phyloP scores from a whole-genome alignment of 2,113 vertebrate genomes.

The Nothoprocta perdicaria region DNA sequence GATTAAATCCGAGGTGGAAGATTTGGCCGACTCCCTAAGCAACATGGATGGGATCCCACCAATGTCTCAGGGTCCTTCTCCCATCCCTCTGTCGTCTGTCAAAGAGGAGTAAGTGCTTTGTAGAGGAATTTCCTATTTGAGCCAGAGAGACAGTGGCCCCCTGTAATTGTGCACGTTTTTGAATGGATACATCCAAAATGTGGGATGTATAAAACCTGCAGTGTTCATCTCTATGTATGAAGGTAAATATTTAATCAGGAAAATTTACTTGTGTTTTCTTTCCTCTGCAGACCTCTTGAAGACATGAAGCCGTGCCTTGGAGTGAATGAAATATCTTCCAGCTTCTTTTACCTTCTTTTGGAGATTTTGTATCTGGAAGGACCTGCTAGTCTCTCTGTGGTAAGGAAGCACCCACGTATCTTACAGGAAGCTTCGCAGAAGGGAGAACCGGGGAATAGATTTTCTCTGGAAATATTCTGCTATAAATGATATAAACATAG shows the following conservation, averaged over 20 bases:
- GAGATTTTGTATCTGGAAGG: constrained; percentile 87
- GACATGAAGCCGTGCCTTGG: constrained; percentile 86
- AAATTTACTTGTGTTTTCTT: background rate
- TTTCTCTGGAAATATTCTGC: background rate
- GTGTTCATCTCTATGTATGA: fast-evolving
- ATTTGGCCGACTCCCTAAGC: constrained; percentile 84
- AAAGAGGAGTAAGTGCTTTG: constrained; percentile 92
- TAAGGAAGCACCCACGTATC: constrained; percentile 55
- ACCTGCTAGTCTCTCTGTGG: constrained; percentile 84
- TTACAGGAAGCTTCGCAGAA: background rate
- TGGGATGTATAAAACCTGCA: background rate
- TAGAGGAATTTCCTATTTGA: background rate
- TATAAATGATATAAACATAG: background rate
- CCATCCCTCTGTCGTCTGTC: constrained; percentile 81
- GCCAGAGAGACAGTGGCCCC: too few relatives aligned
- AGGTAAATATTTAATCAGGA: background rate
- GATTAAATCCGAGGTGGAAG: constrained; percentile 91
- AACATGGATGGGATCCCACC: constrained; percentile 76
- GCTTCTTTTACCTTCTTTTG: constrained; percentile 92
- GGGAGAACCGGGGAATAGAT: background rate
- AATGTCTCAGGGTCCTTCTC: constrained; percentile 80
- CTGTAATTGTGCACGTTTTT: background rate
- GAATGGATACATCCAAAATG: too few relatives aligned
- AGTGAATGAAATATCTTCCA: constrained; percentile 90
- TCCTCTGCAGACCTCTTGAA: constrained; percentile 85